Conservation (phyloP, 2,113 vertebrate species). For the Lamprologus tigripictilis region DNA sequence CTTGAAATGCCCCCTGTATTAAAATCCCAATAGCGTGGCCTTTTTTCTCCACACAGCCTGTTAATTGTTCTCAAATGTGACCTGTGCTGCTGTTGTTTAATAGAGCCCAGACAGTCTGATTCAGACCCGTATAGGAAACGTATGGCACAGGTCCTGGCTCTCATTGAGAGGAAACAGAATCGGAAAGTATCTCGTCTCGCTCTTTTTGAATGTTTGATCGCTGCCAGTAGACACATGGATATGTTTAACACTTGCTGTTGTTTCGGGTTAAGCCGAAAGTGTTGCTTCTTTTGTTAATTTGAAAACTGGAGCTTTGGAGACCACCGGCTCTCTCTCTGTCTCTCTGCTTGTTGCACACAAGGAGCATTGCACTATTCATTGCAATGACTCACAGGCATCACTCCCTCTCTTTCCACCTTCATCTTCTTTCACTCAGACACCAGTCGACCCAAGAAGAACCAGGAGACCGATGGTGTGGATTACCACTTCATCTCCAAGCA, state of each 20-base stretch:
- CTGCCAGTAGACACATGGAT: slow-evolving; percentile 48
- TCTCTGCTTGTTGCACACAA: no score
- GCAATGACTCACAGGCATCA: not conserved
- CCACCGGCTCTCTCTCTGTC: no score
- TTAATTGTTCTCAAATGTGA: slow-evolving; percentile 69
- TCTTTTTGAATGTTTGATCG: slow-evolving; percentile 6
- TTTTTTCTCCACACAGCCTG: not conserved
- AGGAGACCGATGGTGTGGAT: not conserved
- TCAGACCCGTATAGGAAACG: slow-evolving; percentile 22
- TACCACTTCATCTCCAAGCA: slow-evolving; percentile 92
- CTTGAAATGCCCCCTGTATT: slow-evolving; percentile 61
- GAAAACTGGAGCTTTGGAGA: slow-evolving; percentile 31
- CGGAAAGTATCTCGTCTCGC: slow-evolving; percentile 32
- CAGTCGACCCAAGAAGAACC: not conserved
- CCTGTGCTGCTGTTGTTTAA: slow-evolving; percentile 47
- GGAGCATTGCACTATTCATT: no score
- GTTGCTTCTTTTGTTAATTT: slow-evolving; percentile 39
- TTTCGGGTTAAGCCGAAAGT: slow-evolving; percentile 40
- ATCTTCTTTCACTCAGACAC: not conserved
- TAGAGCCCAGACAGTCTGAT: slow-evolving; percentile 21
- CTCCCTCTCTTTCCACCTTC: not conserved
- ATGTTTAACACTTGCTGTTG: slow-evolving; percentile 55
- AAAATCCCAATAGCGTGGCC: slow-evolving; percentile 50
- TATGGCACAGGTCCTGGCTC: slow-evolving; percentile 27
- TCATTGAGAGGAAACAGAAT: slow-evolving; percentile 29